A percentile compares a stretch with the other conserved stretches of the same genome.
Conservation (phyloP, 2,888 invertebrate genomes). For the Clunio marinus region DNA sequence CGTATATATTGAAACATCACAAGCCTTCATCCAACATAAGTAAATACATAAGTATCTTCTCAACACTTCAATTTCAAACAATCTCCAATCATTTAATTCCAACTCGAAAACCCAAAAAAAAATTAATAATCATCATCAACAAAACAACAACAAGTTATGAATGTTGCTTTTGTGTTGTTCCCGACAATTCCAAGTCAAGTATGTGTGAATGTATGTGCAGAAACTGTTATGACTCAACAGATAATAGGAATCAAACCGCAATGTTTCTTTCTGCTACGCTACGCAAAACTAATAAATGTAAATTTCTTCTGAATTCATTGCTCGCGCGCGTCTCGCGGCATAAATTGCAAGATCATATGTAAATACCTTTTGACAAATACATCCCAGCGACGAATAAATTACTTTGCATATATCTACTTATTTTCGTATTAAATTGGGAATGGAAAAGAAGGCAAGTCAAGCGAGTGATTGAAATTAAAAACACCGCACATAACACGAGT, state of each 20-base stretch:
- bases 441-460: not conserved
- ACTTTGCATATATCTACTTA: not conserved
- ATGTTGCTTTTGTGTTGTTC: not conserved
- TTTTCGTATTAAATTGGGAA: too few species aligned
- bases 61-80: too few species aligned
- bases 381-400: not conserved
- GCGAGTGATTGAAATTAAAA: not conserved
- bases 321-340: not conserved
- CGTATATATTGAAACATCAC: too few species aligned
- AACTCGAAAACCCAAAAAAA: too few species aligned
- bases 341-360: not conserved
- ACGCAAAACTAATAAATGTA: not conserved
- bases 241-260: slow-evolving; percentile 22
- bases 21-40: too few species aligned
- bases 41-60: too few species aligned
- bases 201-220: not conserved
- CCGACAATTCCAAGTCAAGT: not conserved
- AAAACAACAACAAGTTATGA: too few species aligned
- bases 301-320: not conserved
- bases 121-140: too few species aligned
- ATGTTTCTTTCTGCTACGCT: not conserved
- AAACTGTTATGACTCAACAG: slow-evolving; percentile 27
- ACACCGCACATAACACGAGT: slow-evolving; percentile 22
- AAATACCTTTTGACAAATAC: too few species aligned
- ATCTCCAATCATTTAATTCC: too few species aligned